These are phyloP conservation scores for Halichoerus grypus DNA, from an alignment of 2,113 vertebrate species.

Conservation along the genomic window DNA sequence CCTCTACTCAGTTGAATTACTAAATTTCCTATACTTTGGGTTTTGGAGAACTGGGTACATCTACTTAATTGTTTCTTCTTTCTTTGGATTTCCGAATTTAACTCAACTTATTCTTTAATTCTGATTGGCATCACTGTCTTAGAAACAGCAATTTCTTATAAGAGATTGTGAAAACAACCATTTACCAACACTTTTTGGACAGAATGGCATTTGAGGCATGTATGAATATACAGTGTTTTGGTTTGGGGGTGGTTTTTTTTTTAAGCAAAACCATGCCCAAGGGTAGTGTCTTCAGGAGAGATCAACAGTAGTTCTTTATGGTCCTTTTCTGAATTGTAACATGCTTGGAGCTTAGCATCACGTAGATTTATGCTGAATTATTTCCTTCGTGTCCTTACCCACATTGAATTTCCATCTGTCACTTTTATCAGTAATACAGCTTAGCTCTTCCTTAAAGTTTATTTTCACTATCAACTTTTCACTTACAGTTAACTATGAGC, in stretches of 20 bases:
- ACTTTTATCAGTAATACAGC: neutral
- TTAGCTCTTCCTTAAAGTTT: neutral
- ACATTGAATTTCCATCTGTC: neutral
- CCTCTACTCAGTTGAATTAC: neutral
- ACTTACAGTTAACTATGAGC: neutral
- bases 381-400: neutral
- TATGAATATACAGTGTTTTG: neutral
- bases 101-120: neutral
- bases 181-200: neutral
- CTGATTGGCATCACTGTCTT: neutral
- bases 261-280: neutral
- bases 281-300: neutral
- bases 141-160: neutral
- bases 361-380: neutral
- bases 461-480: conserved; percentile 4
- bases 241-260: neutral
- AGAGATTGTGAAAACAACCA: neutral
- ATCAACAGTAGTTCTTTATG: neutral
- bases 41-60: neutral
- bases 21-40: neutral
- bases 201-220: neutral
- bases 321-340: neutral
- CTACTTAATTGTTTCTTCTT: neutral
- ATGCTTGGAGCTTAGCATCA: neutral
- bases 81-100: neutral